Evolutionary conservation across 2,113 vertebrate species (phyloP), one percentile per base, ranked within the genome.

Genomic region (Rhinolophus ferrumequinum): DNA sequence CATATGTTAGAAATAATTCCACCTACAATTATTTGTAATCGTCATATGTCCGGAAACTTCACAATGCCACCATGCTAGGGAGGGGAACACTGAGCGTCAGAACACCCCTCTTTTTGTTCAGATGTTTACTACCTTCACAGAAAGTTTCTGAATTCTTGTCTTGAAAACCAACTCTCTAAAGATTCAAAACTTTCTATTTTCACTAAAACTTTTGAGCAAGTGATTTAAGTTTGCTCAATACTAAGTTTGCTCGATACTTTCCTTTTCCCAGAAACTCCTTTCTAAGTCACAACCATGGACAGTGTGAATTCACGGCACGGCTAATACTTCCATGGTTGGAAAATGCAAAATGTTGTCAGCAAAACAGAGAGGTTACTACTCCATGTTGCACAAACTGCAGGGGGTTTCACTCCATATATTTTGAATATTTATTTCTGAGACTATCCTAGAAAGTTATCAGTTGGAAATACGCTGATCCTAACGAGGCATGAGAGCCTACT

Each of bases 41-140:
- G 54, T 24, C 24, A 6, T 7, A 2, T 15, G 19, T 7, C n/a
- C 44, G 38, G 62, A 56, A 52, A 19, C 38, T 35, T 75, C n/a
- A 30, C 66, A 18, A 13, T 2, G 35, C 11, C 5, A 3, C 6
- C 38, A 0, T 2, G 0, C 26, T 16, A 35, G 81, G 33, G 62
- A 60, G 54, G 44, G 28, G 6, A 33, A 33, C 24, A 2, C 4
- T 28, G 18, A 28, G 15, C 8, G 18, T 50, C 18, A 9, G 15
- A 38, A 28, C 30, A 11, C 58, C 44, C 8, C 2, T 35, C 24
- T 72, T 38, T 38, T 33, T n/a, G 64, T 19, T 38, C 19, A 6
- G 21, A 6, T 56, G n/a, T 60, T 67, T 52, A 56, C 13, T 52
- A 14, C 64, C 21, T 30, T 50, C 30, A 67, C 58, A 28, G 28